A percentile compares a stretch with the other conserved stretches of the same genome.
These are phyloP conservation scores for Athetis lepigone DNA, from an alignment of 2,888 invertebrate species.

Conservation along the genomic window DNA sequence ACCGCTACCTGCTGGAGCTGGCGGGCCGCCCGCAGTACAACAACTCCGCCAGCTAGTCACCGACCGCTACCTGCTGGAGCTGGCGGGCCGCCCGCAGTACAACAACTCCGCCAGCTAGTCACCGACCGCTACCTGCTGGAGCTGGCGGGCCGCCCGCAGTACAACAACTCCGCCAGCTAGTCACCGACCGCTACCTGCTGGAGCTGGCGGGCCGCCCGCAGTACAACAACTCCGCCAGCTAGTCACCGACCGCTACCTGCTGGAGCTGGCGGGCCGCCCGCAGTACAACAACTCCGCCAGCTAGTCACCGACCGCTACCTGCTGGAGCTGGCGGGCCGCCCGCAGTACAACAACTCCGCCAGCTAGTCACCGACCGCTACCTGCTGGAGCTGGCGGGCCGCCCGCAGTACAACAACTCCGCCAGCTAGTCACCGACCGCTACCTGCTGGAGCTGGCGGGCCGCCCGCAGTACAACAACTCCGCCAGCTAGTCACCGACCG, in stretches of 20 bases:
- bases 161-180: constrained; percentile 92
- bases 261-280: constrained; percentile 96
- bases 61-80: constrained; percentile 96
- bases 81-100: constrained; percentile 96
- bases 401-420: constrained; percentile 94
- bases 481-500: constrained; percentile 94
- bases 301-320: constrained; percentile 96
- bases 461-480: constrained; percentile 94
- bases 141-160: constrained; percentile 95
- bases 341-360: constrained; percentile 94
- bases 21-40: constrained; percentile 96
- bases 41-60: constrained; percentile 92
- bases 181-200: constrained; percentile 97
- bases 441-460: constrained; percentile 96
- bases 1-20: constrained; percentile 96
- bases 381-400: constrained; percentile 96
- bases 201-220: constrained; percentile 96
- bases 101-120: constrained; percentile 92
- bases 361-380: constrained; percentile 96
- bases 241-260: constrained; percentile 96
- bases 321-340: constrained; percentile 96
- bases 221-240: constrained; percentile 93
- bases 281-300: constrained; percentile 94
- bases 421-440: constrained; percentile 95
- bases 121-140: constrained; percentile 97